Base-by-base conservation (phyloP, 2,888 invertebrate genomes). In the Yponomeuta plumbellus region DNA sequence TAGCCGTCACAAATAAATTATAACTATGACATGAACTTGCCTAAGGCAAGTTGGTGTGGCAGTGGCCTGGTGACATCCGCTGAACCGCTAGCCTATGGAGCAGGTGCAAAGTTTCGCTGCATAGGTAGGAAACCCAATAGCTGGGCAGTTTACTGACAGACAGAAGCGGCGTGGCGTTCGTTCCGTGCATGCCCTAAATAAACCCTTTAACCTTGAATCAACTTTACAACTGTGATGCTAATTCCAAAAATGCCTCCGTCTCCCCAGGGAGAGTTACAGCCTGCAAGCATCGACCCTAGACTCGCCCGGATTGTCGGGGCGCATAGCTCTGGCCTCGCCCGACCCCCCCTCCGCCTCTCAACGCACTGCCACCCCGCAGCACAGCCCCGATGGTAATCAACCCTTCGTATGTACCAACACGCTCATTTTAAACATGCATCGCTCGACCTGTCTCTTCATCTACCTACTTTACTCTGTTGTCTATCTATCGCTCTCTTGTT, bases 261-360 rank as follows among this genome's bases (percentile, higher is more conserved):
- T n/a, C 61, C 34, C 59, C 81, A 92, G 92, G 78, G 93, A 93
- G 76, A 93, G 93, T 78, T 93, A 92, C 84, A 93, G 92, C 78
- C 91, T 94, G 71, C 93, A 94, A 70, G 88, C 92, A 70, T 92
- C 93, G 52, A 92, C 93, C 73, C 79, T 93, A 70, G 93, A 92
- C 69, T 92, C 92, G n/a, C 86, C 91, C 66, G 82, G 90, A 76
- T 39, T 22, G 26, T 63, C 57, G 21, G 61, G 62, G 0, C 63
- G 65, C 23, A 84, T 80, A 62, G 81, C 84, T 67, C 83, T 94
- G 39, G 94, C 94, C 8, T 94, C 94, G 0, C 94, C 94, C 3
- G 93, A 93, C 79, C 77, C 92, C 56, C 93, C 92, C 70, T 92
- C 92, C 73, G 92, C 92, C 20, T 92, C 92, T 70, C 77, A 72